These are phyloP conservation scores for Apis cerana DNA, from an alignment of 1,140 invertebrate species.

Conservation along the genomic window DNA sequence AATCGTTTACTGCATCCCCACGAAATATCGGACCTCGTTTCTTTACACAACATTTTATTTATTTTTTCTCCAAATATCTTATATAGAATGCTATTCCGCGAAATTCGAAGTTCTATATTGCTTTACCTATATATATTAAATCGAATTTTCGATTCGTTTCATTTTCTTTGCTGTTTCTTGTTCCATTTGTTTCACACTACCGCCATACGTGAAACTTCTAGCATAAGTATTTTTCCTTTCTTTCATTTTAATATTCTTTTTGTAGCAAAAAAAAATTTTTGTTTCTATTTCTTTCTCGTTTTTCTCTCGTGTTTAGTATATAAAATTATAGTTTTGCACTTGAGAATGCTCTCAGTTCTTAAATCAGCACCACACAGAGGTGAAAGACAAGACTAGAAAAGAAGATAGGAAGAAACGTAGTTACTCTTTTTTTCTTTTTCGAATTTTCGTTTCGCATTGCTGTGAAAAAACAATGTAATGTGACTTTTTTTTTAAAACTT, in stretches of 20 bases:
- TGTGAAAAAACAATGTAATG: conserved; percentile 36
- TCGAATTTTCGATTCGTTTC: background rate
- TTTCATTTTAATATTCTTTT: background rate
- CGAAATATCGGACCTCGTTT: conserved; percentile 36
- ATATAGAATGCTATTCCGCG: conserved; percentile 26
- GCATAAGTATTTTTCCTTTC: background rate
- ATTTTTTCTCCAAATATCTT: conserved; percentile 24
- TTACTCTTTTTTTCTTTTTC: conserved; percentile 22
- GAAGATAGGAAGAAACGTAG: conserved; percentile 57
- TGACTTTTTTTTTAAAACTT: conserved; percentile 25
- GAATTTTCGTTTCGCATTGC: background rate
- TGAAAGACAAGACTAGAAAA: conserved; percentile 65
- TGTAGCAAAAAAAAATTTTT: background rate
- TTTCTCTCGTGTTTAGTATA: conserved; percentile 5
- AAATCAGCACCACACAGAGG: conserved; percentile 60
- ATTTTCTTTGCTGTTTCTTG: background rate
- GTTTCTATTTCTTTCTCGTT: background rate
- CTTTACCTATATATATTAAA: conserved; percentile 17
- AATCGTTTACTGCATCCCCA: conserved; percentile 20
- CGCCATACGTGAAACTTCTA: conserved; percentile 4
- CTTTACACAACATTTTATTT: conserved; percentile 30
- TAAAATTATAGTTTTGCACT: conserved; percentile 48
- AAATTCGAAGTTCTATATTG: conserved; percentile 30
- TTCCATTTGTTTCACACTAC: conserved; percentile 21
- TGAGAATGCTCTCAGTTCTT: conserved; percentile 47